phyloP scores from a whole-genome alignment of 2,113 vertebrate genomes.

The Oplegnathus fasciatus region DNA sequence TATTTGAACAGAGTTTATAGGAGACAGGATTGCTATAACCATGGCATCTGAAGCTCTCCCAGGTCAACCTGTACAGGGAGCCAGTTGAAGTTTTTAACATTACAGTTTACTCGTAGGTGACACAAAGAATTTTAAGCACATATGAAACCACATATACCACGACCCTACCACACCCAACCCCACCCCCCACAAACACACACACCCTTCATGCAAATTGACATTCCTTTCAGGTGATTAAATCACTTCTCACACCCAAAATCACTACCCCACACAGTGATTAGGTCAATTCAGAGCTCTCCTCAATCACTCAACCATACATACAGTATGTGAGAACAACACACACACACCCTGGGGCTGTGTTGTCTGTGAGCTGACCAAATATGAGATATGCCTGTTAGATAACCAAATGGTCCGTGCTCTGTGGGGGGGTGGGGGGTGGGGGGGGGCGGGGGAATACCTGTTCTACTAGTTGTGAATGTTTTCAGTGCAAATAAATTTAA shows the following conservation, averaged over 20 bases:
- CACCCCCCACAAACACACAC: background rate
- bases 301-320: background rate
- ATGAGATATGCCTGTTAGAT: conserved; percentile 5
- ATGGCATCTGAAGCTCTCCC: background rate
- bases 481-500: background rate
- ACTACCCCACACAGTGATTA: background rate
- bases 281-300: background rate
- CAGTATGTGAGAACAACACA: conserved; percentile 5
- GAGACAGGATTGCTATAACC: background rate
- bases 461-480: background rate
- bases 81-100: background rate
- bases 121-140: background rate
- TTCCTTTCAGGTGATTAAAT: conserved; percentile 51
- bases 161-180: too few species aligned
- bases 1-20: background rate
- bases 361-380: conserved; percentile 15
- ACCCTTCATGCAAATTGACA: conserved; percentile 7
- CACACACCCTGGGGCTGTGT: background rate
- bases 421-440: background rate
- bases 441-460: background rate
- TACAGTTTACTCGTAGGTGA: background rate
- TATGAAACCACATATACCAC: too few species aligned
- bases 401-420: conserved; percentile 13
- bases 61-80: background rate
- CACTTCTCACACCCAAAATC: background rate